Evolutionary conservation across 2,113 vertebrate species (phyloP), one percentile per base, ranked within the genome.

Genomic region (Rhineura floridana): DNA sequence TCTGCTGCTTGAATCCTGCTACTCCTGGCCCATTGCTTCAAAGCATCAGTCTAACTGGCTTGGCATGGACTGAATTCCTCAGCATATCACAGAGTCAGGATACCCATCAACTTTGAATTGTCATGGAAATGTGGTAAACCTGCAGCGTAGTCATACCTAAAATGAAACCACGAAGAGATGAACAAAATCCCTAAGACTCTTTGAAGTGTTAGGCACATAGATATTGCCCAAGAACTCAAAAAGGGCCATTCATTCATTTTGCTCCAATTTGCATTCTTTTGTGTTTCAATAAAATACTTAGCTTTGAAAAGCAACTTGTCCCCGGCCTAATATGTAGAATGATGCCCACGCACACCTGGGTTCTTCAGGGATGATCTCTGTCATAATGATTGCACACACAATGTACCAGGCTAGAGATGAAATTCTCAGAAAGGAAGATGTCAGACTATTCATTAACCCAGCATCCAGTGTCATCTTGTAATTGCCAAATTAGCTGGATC

Each of bases 401-500:
- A 82, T 89, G 81, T 83, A 93, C 75, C 69, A 85, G 81, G 62
- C 87, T 2, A 33, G 76, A 88, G 21, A 59, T 76, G 7, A 69
- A 89, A 42, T 85, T 46, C 73, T 48, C 0, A 1, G 42, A 90
- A 77, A 0, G 0, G 82, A 85, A 84, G 91, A 85, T 87, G 90
- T 92, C 92, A 94, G 82, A 44, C 65, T 84, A 88, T 84, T 70
- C 70, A 81, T 72, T n/a, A 0, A 30, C 67, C 80, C 6, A 65
- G 83, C 0, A 28, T 78, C 79, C 30, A 72, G 59, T 63, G 44
- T 67, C 80, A 83, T 86, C 78, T 59, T 83, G 42, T 46, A 42
- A 80, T 87, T 88, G 70, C 88, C 84, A 93, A 87, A 95, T 87
- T 94, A 92, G 78, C 78, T 87, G 89, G 15, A 86, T 42, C 91